Evolutionary conservation across 2,888 invertebrate genomes (phyloP), one percentile per base, ranked within the genome.

Genomic region (Ethmia dodecea): DNA sequence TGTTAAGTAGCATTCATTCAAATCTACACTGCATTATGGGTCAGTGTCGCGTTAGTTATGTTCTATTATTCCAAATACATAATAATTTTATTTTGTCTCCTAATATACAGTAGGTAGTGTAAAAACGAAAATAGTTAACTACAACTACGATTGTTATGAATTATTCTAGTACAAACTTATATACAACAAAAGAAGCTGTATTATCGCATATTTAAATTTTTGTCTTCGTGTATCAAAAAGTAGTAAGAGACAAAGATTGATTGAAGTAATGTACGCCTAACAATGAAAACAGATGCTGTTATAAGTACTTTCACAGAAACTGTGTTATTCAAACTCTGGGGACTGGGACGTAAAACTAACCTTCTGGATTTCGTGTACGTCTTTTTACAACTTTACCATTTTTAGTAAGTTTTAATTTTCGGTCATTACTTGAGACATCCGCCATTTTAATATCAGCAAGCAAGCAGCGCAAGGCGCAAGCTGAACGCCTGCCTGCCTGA

Each of bases 391-490:
- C 64, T 81, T 86, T 84, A 24, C 81, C 81, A 55, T 76, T 79
- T 78, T 84, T 87, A 59, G 65, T 77, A 48, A 79, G 67, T 62
- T 86, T 86, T 60, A 79, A 53, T 81, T 84, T 87, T 46, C 83
- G 75, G 24, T 86, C 86, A 63, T 55, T 69, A 55, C 61, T 78
- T 77, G 83, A 68, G 84, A 86, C 86, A 86, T 86, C 86, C 73
- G 86, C 86, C 86, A 86, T 86, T 86, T 86, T 86, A 71, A 47
- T 75, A 81, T 75, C 79, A 46, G 43, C 38, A 35, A 18, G 28
- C 35, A 10, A 22, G 14, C 10, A 14, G 16, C 13, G 28, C 18
- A 26, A 26, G 11, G 10, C 26, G 11, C n/a, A 26, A 26, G n/a
- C 8, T n/a, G 9, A 22, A 22, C 22, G n/a, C n/a, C n/a, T n/a